A percentile compares a stretch with the other conserved stretches of the same genome.
phyloP scores from a whole-genome alignment of 2,888 invertebrate genomes.

The Agrenia bidenticulata region DNA sequence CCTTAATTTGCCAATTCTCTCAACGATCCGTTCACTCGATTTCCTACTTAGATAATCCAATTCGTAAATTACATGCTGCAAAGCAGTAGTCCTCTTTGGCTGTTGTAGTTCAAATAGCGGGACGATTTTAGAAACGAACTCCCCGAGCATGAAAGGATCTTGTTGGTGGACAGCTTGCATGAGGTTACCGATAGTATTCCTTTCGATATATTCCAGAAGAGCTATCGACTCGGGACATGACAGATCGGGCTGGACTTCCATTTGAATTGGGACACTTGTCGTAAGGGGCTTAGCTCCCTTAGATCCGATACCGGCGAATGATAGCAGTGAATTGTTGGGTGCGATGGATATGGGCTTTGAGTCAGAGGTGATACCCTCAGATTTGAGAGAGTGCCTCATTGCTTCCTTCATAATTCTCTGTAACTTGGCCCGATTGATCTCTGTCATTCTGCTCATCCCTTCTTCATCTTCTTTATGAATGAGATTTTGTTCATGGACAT shows the following conservation, averaged over 20 bases:
- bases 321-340: not conserved
- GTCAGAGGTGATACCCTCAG: not conserved
- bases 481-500: constrained; percentile 11
- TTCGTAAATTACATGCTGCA: constrained; percentile 7
- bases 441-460: not conserved
- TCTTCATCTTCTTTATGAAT: not conserved
- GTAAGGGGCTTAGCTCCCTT: constrained; percentile 8
- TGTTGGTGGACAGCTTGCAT: not conserved
- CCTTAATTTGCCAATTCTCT: not conserved
- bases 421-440: not conserved
- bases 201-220: not conserved
- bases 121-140: not conserved
- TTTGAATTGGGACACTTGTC: not conserved
- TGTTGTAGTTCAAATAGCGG: not conserved
- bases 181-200: constrained; percentile 1
- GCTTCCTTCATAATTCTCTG: not conserved
- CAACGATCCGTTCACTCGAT: not conserved
- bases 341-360: not conserved
- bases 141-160: not conserved
- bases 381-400: not conserved
- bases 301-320: not conserved
- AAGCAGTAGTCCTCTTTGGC: not conserved
- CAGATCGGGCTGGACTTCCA: not conserved
- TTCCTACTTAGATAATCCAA: constrained; percentile 6
- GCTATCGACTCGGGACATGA: not conserved